These are phyloP conservation scores for Paracyclopina nana DNA, from an alignment of 1,140 invertebrate genomes.

Conservation along the genomic window DNA sequence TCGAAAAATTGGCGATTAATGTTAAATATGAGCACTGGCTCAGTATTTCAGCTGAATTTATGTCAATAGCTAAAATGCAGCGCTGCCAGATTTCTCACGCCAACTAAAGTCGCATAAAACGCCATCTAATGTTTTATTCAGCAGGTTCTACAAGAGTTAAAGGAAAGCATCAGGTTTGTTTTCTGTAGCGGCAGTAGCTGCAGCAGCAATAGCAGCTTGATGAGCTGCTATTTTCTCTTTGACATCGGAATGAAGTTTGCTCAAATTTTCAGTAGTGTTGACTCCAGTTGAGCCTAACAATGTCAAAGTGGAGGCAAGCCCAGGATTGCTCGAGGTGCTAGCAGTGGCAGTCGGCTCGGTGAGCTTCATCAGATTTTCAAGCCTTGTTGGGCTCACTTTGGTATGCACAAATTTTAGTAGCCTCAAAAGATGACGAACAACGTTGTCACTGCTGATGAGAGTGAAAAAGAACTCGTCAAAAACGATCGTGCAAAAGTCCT, in stretches of 20 bases:
- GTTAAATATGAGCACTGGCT: too few relatives aligned
- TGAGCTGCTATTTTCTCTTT: neutral
- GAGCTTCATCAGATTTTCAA: slow-evolving; percentile 15
- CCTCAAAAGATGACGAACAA: slow-evolving; percentile 76
- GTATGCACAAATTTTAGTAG: slow-evolving; percentile 28
- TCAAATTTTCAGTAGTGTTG: too few relatives aligned
- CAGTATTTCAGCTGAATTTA: too few relatives aligned
- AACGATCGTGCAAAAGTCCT: slow-evolving; percentile 83
- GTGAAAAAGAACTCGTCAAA: slow-evolving; percentile 93
- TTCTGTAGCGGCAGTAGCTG: too few relatives aligned
- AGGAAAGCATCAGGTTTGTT: too few relatives aligned
- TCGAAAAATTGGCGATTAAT: too few relatives aligned
- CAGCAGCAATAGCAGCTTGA: neutral
- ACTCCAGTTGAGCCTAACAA: too few relatives aligned
- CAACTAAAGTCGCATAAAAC: too few relatives aligned
- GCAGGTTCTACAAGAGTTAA: too few relatives aligned
- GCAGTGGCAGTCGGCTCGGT: slow-evolving; percentile 15
- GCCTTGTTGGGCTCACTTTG: slow-evolving; percentile 24
- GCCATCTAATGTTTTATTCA: too few relatives aligned
- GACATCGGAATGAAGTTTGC: slow-evolving; percentile 9
- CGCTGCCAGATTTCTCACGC: too few relatives aligned
- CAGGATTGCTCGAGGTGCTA: neutral
- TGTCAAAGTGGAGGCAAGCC: neutral
- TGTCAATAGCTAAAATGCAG: too few relatives aligned
- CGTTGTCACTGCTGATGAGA: slow-evolving; percentile 65